A percentile compares a stretch with the other conserved stretches of the same genome.
phyloP scores from a whole-genome alignment of 2,797 vertebrate species.

The Microhierax caerulescens region DNA sequence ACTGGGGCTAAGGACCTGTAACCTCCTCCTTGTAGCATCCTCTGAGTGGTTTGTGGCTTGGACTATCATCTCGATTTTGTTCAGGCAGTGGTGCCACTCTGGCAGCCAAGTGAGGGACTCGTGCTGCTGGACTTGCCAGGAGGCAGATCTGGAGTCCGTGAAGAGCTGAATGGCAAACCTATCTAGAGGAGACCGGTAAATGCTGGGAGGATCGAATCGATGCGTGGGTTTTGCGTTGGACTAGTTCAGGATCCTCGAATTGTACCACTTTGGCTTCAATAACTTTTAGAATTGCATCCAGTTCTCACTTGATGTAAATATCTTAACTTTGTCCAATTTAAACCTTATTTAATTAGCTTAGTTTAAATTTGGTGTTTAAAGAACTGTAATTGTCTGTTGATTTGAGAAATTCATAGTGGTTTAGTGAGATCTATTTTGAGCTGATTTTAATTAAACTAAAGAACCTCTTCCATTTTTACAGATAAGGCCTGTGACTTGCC shows the following conservation, averaged over 20 bases:
- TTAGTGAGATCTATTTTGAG: slow-evolving; percentile 27
- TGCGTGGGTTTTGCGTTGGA: fast-evolving
- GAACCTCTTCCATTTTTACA: neutral
- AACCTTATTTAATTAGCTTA: neutral
- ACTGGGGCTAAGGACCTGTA: fast-evolving
- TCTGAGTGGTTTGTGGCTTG: fast-evolving
- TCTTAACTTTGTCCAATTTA: neutral
- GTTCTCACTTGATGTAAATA: neutral
- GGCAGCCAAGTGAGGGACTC: fast-evolving
- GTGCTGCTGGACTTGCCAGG: neutral
- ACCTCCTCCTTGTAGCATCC: neutral
- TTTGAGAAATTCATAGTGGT: neutral
- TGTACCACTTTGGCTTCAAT: neutral
- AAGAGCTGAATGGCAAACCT: neutral
- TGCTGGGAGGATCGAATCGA: fast-evolving
- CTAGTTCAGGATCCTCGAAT: neutral
- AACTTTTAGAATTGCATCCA: neutral
- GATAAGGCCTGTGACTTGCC: neutral
- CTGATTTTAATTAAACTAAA: slow-evolving; percentile 20
- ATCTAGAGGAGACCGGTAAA: neutral
- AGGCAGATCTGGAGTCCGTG: neutral
- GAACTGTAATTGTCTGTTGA: neutral
- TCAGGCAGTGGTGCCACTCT: neutral
- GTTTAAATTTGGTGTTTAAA: slow-evolving; percentile 13
- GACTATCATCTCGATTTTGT: fast-evolving